Conservation (phyloP, 2,888 invertebrate genomes). For the Macrophya alboannulata region DNA sequence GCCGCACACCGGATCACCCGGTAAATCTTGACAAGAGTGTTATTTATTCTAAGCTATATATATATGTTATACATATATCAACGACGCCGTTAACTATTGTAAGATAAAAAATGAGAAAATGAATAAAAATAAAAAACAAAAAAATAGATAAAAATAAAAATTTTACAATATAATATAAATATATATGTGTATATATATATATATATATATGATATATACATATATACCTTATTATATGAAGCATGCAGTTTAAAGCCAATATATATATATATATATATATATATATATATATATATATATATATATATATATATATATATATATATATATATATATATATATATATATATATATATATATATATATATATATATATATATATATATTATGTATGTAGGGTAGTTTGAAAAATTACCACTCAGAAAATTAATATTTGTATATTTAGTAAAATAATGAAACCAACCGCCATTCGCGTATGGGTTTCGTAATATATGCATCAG, state of each 20-base stretch:
- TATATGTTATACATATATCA: neutral
- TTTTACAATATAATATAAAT: constrained; percentile 32
- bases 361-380: too few species aligned
- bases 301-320: constrained; percentile 34
- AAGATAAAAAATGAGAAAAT: neutral
- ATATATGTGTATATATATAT: neutral
- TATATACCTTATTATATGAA: too few species aligned
- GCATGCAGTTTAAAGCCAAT: constrained; percentile 52
- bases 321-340: neutral
- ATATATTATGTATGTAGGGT: neutral
- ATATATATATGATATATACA: too few species aligned
- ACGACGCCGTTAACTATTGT: neutral
- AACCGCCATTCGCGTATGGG: neutral
- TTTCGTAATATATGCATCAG: neutral
- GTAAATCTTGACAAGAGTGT: constrained; percentile 25
- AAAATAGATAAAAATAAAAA: neutral
- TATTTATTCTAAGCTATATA: neutral
- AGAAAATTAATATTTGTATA: constrained; percentile 20
- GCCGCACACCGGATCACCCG: constrained; percentile 33
- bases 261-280: constrained; percentile 17
- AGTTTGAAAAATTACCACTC: constrained; percentile 50
- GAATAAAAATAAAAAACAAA: neutral
- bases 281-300: too few species aligned
- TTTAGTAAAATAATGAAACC: neutral
- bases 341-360: too few species aligned